These are phyloP conservation scores for Ophion costatus DNA, from an alignment of 2,888 invertebrate species.

Conservation along the genomic window DNA sequence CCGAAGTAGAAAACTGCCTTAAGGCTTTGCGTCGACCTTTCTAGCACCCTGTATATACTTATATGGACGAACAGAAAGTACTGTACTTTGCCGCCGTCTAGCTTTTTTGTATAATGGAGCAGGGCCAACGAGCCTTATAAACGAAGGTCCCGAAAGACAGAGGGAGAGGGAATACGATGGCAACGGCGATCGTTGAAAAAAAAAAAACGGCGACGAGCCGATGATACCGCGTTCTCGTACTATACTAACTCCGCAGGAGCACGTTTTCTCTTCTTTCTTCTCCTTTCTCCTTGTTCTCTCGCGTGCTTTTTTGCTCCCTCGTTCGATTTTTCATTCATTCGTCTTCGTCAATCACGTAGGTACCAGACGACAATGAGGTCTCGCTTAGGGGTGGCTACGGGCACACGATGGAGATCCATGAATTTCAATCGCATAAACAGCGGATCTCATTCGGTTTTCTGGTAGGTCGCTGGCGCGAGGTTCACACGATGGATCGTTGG, in stretches of 20 bases:
- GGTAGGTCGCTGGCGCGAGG: background rate
- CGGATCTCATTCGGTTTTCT: background rate
- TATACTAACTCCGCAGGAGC: constrained; percentile 33
- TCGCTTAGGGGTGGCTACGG: background rate
- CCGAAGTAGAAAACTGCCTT: no score
- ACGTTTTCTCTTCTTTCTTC: constrained; percentile 28
- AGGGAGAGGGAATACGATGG: constrained; percentile 47
- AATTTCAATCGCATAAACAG: background rate
- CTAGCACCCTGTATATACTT: background rate
- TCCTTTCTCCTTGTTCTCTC: constrained; percentile 24
- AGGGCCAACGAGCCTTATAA: constrained; percentile 26
- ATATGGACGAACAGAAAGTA: constrained; percentile 39
- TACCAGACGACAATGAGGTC: constrained; percentile 7
- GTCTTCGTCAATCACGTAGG: constrained; percentile 51
- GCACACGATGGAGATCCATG: background rate
- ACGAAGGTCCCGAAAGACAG: constrained; percentile 44
- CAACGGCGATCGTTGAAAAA: constrained; percentile 46
- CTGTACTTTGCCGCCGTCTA: constrained; percentile 53
- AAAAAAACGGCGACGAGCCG: constrained; percentile 28
- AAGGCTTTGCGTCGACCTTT: no score
- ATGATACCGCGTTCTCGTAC: constrained; percentile 48
- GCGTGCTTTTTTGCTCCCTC: background rate
- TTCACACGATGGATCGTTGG: background rate
- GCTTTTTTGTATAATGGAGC: constrained; percentile 32
- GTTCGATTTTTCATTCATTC: constrained; percentile 27